phyloP scores from a whole-genome alignment of 2,797 vertebrate genomes.

The Eremophila alpestris region DNA sequence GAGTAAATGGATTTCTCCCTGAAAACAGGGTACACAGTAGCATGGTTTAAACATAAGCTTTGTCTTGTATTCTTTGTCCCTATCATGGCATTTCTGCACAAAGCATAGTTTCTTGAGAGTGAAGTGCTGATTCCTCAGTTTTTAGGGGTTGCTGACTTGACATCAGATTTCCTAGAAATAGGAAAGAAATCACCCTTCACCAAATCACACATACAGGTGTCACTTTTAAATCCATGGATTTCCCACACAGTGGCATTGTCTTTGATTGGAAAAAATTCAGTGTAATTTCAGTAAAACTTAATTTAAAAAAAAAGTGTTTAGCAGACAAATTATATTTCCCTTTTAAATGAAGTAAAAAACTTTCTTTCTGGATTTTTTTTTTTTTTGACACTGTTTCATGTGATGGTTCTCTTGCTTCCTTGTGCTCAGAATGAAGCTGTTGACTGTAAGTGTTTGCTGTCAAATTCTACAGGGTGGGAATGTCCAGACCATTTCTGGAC shows the following conservation, averaged over 20 bases:
- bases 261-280: not conserved
- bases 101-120: not conserved
- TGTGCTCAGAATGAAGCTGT: not conserved
- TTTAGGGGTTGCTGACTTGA: not conserved
- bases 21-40: not conserved
- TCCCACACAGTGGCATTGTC: not conserved
- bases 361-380: not conserved
- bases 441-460: not conserved
- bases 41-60: not conserved
- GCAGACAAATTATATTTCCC: not conserved
- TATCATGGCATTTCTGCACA: not conserved
- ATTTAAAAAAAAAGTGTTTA: not conserved
- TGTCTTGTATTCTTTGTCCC: not conserved
- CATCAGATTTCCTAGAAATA: not conserved
- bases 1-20: not conserved
- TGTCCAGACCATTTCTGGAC: not conserved
- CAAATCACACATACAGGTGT: not conserved
- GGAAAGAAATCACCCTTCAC: not conserved
- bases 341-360: not conserved
- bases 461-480: not conserved
- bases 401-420: not conserved
- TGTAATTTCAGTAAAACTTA: not conserved
- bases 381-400: not conserved
- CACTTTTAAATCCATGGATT: not conserved
- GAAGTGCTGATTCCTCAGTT: not conserved